phyloP scores from a whole-genome alignment of 2,888 invertebrate species.

The Rugalucina vietnamica region DNA sequence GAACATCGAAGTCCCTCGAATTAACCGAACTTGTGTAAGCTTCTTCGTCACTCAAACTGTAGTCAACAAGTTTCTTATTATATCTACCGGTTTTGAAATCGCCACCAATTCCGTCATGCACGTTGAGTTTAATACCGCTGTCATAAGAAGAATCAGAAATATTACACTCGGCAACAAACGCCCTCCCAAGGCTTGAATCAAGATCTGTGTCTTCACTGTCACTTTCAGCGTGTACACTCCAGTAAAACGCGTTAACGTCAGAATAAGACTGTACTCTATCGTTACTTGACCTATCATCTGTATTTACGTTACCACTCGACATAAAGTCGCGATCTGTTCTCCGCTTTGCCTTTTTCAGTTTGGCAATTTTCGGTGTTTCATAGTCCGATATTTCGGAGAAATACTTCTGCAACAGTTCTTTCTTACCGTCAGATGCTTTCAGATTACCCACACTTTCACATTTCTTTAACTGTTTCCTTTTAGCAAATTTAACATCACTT shows the following conservation, averaged over 20 bases:
- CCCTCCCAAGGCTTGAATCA: not conserved
- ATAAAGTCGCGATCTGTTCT: too few species aligned
- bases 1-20: not conserved
- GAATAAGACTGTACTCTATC: too few species aligned
- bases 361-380: not conserved
- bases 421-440: conserved; percentile 51
- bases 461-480: conserved; percentile 46
- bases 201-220: not conserved
- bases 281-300: too few species aligned
- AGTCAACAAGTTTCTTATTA: not conserved
- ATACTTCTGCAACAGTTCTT: conserved; percentile 54
- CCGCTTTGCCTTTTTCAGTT: not conserved
- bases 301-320: too few species aligned
- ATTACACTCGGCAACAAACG: not conserved
- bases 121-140: not conserved
- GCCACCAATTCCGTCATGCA: not conserved
- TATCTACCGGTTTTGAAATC: not conserved
- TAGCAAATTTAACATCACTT: conserved; percentile 53
- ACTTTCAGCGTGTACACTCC: not conserved
- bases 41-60: not conserved
- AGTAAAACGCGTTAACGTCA: not conserved
- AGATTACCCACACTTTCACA: conserved; percentile 10
- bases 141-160: not conserved
- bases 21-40: not conserved
- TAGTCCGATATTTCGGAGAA: conserved; percentile 35